Evolutionary conservation across 2,888 invertebrate species (phyloP).

Genomic region (Leucophenga montana): DNA sequence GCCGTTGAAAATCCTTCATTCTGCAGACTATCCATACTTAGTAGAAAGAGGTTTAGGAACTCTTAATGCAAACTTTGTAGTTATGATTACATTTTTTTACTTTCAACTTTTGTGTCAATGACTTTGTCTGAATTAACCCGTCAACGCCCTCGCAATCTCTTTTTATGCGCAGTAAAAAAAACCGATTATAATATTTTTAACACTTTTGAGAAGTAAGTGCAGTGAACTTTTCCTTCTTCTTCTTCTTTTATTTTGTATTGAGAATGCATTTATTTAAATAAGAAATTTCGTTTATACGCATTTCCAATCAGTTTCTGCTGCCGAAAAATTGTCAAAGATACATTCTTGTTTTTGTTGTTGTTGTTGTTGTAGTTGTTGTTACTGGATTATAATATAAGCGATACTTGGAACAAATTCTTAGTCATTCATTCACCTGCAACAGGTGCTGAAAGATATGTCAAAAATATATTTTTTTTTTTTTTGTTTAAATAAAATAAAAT

Average conservation of each 20-base stretch:
- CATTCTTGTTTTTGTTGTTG: not conserved
- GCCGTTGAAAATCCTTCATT: no score
- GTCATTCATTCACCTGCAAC: constrained; percentile 47
- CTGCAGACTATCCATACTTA: no score
- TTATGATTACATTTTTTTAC: no score
- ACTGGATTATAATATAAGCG: not conserved
- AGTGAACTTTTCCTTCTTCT: not conserved
- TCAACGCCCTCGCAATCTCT: constrained; percentile 6
- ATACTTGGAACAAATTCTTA: not conserved
- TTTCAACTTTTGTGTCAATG: not conserved
- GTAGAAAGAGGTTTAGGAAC: no score
- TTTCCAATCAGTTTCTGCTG: not conserved
- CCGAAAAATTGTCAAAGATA: constrained; percentile 1
- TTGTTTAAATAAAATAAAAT: no score
- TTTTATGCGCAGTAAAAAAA: no score
- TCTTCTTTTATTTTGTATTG: constrained; percentile 5
- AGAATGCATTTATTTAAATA: constrained; percentile 14
- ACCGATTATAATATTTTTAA: not conserved
- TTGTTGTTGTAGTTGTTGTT: constrained; percentile 1
- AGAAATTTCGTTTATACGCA: constrained; percentile 1
- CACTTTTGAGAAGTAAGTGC: not conserved
- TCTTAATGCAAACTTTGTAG: no score
- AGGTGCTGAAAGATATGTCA: constrained; percentile 40
- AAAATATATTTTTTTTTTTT: no score
- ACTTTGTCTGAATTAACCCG: not conserved